These are phyloP conservation scores for Jacana jacana DNA, from an alignment of 2,113 vertebrate genomes.

Conservation along the genomic window DNA sequence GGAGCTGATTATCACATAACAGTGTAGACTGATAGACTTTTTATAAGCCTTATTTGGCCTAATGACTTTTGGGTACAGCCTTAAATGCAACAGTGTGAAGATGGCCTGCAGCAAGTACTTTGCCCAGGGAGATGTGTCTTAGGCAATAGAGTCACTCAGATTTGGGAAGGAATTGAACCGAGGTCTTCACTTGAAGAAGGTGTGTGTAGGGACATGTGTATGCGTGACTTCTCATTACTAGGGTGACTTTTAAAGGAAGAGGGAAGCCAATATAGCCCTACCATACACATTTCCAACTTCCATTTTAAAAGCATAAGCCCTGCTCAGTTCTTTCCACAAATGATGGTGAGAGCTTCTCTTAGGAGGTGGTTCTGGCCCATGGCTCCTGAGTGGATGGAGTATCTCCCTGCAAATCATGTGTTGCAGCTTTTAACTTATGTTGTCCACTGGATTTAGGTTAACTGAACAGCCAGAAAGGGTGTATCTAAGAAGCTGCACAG, in stretches of 20 bases:
- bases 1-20: not conserved
- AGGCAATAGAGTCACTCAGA: not conserved
- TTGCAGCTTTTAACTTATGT: not conserved
- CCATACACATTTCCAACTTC: not conserved
- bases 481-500: not conserved
- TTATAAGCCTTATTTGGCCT: not conserved
- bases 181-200: not conserved
- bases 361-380: not conserved
- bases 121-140: not conserved
- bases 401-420: not conserved
- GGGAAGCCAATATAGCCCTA: not conserved
- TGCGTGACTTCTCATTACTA: not conserved
- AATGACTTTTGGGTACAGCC: not conserved
- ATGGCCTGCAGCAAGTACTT: not conserved
- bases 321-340: not conserved
- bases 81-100: not conserved
- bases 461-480: not conserved
- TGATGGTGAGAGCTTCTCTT: not conserved
- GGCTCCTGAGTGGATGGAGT: not conserved
- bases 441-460: not conserved
- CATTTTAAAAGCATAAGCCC: not conserved
- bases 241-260: not conserved
- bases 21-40: not conserved
- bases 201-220: accelerated
- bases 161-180: not conserved